A percentile compares a stretch with the other conserved stretches of the same genome.
Conservation (phyloP, 2,888 invertebrate species). For the Pinctada fucata region DNA sequence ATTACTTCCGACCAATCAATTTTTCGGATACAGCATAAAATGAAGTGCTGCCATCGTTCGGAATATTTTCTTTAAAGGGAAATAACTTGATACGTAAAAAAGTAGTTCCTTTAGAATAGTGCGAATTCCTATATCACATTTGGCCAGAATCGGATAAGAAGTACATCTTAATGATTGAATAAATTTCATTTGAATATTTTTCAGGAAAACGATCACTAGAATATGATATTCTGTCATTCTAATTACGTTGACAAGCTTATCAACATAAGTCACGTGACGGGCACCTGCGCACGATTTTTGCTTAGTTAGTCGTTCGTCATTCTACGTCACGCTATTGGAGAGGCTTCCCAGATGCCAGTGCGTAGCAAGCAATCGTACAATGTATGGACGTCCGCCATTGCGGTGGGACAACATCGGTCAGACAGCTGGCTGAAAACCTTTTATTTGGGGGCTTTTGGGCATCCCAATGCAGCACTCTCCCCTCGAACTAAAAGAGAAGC, state of each 20-base stretch:
- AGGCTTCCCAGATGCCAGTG: slow-evolving; percentile 75
- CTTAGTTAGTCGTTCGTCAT: slow-evolving; percentile 56
- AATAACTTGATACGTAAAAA: too few relatives aligned
- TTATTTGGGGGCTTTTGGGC: slow-evolving; percentile 77
- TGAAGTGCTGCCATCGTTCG: too few relatives aligned
- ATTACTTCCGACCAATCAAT: too few relatives aligned
- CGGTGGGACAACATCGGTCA: slow-evolving; percentile 78
- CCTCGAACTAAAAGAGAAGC: slow-evolving; percentile 92
- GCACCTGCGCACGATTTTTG: slow-evolving; percentile 44
- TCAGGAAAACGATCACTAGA: too few relatives aligned
- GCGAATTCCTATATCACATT: too few relatives aligned
- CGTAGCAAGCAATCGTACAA: slow-evolving; percentile 68
- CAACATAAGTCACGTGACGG: slow-evolving; percentile 46
- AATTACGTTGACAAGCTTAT: slow-evolving; percentile 3
- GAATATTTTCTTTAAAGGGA: too few relatives aligned
- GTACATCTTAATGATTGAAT: too few relatives aligned
- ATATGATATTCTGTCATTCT: too few relatives aligned
- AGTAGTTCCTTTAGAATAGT: too few relatives aligned
- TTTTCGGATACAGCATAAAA: too few relatives aligned
- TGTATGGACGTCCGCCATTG: slow-evolving; percentile 79
- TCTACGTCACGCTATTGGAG: slow-evolving; percentile 73
- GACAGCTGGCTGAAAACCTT: slow-evolving; percentile 78
- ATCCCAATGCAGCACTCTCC: slow-evolving; percentile 80
- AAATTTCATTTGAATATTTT: too few relatives aligned
- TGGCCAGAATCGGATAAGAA: too few relatives aligned